phyloP scores from a whole-genome alignment of 2,113 vertebrate species.

The Amphiprion percula region DNA sequence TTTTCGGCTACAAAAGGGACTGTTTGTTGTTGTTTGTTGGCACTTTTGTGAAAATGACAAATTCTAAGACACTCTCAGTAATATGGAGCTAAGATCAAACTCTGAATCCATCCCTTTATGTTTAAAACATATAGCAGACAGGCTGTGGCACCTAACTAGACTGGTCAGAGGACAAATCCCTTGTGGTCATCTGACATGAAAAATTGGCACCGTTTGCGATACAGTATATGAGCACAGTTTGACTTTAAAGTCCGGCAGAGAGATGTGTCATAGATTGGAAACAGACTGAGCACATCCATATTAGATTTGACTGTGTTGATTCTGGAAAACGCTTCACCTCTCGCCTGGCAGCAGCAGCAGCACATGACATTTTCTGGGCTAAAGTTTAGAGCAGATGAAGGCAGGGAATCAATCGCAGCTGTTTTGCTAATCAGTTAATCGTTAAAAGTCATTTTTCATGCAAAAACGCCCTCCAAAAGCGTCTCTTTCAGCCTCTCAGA shows the following conservation, averaged over 20 bases:
- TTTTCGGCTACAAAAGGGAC: background rate
- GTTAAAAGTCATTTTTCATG: background rate
- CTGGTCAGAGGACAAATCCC: slow-evolving; percentile 9
- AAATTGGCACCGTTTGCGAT: slow-evolving; percentile 5
- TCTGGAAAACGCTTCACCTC: slow-evolving; percentile 28
- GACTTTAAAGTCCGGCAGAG: slow-evolving; percentile 31
- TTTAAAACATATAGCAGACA: slow-evolving; percentile 8
- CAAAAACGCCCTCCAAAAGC: background rate
- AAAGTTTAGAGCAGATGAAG: background rate
- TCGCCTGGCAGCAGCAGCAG: slow-evolving; percentile 13
- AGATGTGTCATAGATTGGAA: slow-evolving; percentile 45
- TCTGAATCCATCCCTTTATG: background rate
- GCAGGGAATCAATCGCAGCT: background rate
- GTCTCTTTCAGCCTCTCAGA: background rate
- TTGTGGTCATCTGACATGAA: slow-evolving; percentile 22
- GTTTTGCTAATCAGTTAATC: slow-evolving; percentile 2
- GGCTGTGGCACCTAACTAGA: background rate
- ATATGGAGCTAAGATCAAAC: background rate
- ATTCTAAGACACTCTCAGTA: background rate
- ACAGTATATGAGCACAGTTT: slow-evolving; percentile 32
- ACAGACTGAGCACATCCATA: slow-evolving; percentile 1
- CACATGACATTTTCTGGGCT: background rate
- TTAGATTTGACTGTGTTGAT: slow-evolving; percentile 8
- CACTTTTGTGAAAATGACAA: background rate
- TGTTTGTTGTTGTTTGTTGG: background rate